Percentiles rank a stretch among this genome's conserved stretches.
Evolutionary conservation across 2,113 vertebrate species (phyloP).

Genomic region (Spheniscus mendiculus): DNA sequence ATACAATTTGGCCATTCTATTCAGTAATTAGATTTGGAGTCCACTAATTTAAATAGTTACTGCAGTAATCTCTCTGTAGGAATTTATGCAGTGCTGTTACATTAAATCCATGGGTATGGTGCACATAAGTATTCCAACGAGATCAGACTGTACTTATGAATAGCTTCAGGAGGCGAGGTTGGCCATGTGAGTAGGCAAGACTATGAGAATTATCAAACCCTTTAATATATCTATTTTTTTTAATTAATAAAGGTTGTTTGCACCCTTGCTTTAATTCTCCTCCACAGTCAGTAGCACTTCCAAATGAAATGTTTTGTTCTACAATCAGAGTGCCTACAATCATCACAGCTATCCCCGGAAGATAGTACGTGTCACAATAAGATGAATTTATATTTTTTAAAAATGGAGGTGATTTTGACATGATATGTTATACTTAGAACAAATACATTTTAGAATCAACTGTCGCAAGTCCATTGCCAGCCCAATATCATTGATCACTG

Average conservation of each 20-base stretch:
- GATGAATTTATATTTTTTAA: background rate
- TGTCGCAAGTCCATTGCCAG: background rate
- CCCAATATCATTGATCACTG: background rate
- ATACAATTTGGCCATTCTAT: background rate
- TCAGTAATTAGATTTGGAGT: slow-evolving; percentile 21
- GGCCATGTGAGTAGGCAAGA: background rate
- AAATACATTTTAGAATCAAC: background rate
- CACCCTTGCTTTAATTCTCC: background rate
- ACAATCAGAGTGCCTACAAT: background rate
- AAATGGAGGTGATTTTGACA: background rate
- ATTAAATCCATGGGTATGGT: background rate
- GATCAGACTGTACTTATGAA: background rate
- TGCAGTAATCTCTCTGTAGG: background rate
- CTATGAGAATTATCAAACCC: background rate
- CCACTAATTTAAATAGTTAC: background rate
- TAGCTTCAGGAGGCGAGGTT: background rate
- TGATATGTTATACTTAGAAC: background rate
- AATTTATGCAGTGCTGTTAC: background rate
- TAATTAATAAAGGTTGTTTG: background rate
- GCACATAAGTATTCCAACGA: background rate
- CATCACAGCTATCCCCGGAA: background rate
- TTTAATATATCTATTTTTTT: background rate
- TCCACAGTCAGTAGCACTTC: background rate
- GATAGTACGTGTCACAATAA: background rate
- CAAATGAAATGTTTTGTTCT: background rate